These are phyloP conservation scores for Antitype chi DNA, from an alignment of 2,888 invertebrate genomes.

Conservation along the genomic window DNA sequence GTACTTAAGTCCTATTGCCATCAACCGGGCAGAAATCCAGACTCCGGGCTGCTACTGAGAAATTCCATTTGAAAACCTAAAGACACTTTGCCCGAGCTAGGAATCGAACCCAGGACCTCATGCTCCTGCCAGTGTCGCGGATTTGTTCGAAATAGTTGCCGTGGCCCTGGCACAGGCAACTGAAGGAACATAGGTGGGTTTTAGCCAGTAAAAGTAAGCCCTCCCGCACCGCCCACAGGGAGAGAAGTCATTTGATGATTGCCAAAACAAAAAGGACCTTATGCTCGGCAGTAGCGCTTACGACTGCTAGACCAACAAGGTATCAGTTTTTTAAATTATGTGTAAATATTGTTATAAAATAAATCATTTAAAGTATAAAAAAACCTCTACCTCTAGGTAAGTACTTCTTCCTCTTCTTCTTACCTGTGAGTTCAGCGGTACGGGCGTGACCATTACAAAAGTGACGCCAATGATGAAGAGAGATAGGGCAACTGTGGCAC, in stretches of 20 bases:
- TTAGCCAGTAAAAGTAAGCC: no score
- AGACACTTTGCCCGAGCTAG: not conserved
- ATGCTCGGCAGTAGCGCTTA: not conserved
- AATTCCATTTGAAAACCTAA: not conserved
- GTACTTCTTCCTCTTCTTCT: not conserved
- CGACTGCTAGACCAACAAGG: not conserved
- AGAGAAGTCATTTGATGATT: no score
- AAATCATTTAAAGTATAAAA: not conserved
- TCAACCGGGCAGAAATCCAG: not conserved
- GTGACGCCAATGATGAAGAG: slow-evolving; percentile 5
- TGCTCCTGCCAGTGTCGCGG: no score
- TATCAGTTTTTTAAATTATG: not conserved
- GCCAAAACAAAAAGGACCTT: not conserved
- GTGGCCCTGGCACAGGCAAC: no score
- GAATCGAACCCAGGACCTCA: not conserved
- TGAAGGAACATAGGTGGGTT: no score
- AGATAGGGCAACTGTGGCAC: not conserved
- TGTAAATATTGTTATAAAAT: not conserved
- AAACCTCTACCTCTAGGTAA: not conserved
- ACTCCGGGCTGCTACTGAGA: not conserved
- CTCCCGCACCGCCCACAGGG: no score
- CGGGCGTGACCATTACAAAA: not conserved
- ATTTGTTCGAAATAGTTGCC: no score
- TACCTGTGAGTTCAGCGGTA: slow-evolving; percentile 3
- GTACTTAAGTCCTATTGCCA: not conserved